Evolutionary conservation across 2,888 invertebrate genomes (phyloP), one percentile per base, ranked within the genome.

Genomic region (Embidobia sp.): DNA sequence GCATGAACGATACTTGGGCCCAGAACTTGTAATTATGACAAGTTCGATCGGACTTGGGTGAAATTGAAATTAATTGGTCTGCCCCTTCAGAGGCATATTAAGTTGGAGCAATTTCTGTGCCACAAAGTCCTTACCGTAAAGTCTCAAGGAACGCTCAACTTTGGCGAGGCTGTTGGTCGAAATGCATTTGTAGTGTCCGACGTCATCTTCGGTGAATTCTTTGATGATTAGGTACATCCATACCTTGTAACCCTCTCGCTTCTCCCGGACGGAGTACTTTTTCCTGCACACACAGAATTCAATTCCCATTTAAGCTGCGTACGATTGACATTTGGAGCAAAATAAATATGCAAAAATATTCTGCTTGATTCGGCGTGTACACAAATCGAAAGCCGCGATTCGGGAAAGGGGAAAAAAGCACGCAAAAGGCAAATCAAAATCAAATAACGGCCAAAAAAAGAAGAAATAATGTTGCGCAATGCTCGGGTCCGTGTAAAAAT

Each of bases 131-230:
- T 91, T 86, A 93, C 93, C 92, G 86, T 95, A 95, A 49, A 95
- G 91, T 83, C 95, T 91, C 51, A 95, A 91, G 0, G 94, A 94
- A 35, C 94, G 94, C 86, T 95, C 95, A 11, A 94, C 94, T 85
- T 93, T 93, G 69, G 95, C 95, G 49, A 95, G 90, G 1, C 95
- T 95, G 90, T 95, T 95, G 61, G 94, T 94, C 63, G 95, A 94
- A 63, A 95, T 93, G 84, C 96, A 96, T 88, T 94, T 94, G 90
- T 95, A 95, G 22, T 94, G 94, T 35, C 95, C 95, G 80, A 94
- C 91, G 86, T 94, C 93, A 46, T 91, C 89, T 81, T 88, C 89
- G 31, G 91, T 91, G 84, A 94, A 93, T 86, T 92, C 91, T 55
- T 92, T 90, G 84, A 94, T 93, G 27, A 92, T 91, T 66, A 94